Conservation (phyloP, 1,140 invertebrate species). For the Solenopsis invicta region DNA sequence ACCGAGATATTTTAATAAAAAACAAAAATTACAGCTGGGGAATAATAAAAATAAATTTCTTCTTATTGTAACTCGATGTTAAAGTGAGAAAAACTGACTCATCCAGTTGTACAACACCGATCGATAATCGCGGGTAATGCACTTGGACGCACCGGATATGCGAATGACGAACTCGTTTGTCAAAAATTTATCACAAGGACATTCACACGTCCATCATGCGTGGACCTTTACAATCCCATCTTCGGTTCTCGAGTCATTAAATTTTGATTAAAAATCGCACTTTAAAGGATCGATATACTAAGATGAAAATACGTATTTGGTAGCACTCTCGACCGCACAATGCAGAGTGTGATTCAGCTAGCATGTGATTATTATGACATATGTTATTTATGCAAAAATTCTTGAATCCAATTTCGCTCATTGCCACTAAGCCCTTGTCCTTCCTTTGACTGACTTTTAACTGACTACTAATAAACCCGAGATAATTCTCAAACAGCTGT, state of each 20-base stretch:
- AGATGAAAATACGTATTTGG: slow-evolving; percentile 28
- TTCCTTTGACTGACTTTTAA: slow-evolving; percentile 39
- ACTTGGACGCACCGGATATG: not conserved
- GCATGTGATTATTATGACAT: slow-evolving; percentile 24
- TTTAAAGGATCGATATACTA: slow-evolving; percentile 18
- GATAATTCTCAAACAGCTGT: slow-evolving; percentile 38
- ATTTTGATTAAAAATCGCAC: slow-evolving; percentile 17
- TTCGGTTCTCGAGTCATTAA: not conserved
- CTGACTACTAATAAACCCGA: slow-evolving; percentile 31
- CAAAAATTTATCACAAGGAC: slow-evolving; percentile 18
- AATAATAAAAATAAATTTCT: slow-evolving; percentile 30
- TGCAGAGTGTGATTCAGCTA: slow-evolving; percentile 35
- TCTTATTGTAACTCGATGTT: not conserved
- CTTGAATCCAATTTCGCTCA: slow-evolving; percentile 8
- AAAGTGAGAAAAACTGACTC: not conserved
- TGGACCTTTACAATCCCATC: not conserved
- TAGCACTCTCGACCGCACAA: slow-evolving; percentile 19
- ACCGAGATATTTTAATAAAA: not conserved
- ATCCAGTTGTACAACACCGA: not conserved
- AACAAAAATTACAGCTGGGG: not conserved
- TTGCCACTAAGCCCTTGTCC: slow-evolving; percentile 41
- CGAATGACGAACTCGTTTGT: not conserved
- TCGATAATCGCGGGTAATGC: slow-evolving; percentile 20
- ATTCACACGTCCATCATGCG: not conserved
- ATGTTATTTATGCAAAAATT: slow-evolving; percentile 37